A percentile compares a stretch with the other conserved stretches of the same genome.
phyloP scores from a whole-genome alignment of 1,140 invertebrate genomes.

The Microplitis demolitor region DNA sequence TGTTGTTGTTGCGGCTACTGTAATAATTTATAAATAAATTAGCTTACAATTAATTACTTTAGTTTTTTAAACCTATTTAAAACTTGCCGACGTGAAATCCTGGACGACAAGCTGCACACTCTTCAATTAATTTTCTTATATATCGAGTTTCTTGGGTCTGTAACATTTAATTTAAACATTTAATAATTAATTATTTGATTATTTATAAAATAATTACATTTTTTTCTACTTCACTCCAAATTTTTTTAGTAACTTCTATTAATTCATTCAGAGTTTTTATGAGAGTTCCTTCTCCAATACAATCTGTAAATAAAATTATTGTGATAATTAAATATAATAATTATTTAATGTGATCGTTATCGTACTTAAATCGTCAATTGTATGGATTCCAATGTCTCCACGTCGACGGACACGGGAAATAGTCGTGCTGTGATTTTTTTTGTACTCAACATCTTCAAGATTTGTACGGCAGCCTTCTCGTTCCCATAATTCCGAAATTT shows the following conservation, averaged over 20 bases:
- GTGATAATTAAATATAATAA: background rate
- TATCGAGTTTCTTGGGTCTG: constrained; percentile 75
- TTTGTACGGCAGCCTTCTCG: constrained; percentile 47
- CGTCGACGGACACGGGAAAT: constrained; percentile 49
- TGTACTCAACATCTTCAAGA: constrained; percentile 37
- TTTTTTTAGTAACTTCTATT: constrained; percentile 72
- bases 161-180: no score
- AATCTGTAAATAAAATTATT: constrained; percentile 53
- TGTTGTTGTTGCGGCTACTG: background rate
- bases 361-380: constrained; percentile 70
- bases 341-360: background rate
- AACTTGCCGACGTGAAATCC: constrained; percentile 44
- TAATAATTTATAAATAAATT: no score
- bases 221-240: constrained; percentile 70
- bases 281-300: constrained; percentile 64
- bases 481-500: constrained; percentile 46
- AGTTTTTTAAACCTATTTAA: background rate
- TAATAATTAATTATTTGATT: no score
- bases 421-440: constrained; percentile 2
- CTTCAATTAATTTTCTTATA: constrained; percentile 74
- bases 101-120: constrained; percentile 73
- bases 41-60: no score
- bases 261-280: constrained; percentile 74
- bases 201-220: constrained; percentile 51
- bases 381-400: constrained; percentile 76